phyloP scores from a whole-genome alignment of 2,888 invertebrate species.

The Pristionchus arcanus region DNA sequence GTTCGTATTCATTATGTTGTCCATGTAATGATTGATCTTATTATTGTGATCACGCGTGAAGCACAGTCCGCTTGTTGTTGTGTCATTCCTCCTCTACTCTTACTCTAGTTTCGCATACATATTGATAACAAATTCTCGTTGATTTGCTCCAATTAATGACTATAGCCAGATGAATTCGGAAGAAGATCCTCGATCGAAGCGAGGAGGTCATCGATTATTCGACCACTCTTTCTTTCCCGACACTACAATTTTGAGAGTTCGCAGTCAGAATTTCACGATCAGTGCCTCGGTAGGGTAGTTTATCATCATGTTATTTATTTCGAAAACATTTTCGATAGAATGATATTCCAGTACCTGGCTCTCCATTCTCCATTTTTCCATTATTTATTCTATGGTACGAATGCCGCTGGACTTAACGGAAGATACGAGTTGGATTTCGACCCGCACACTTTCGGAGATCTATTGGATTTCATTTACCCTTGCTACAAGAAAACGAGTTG shows the following conservation, averaged over 20 bases:
- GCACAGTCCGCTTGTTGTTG: no score
- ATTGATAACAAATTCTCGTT: no score
- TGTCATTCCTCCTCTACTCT: no score
- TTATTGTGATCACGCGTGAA: no score
- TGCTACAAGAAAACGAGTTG: constrained; percentile 5
- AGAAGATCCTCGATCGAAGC: constrained; percentile 12
- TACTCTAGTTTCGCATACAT: no score
- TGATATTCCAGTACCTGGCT: constrained; percentile 11
- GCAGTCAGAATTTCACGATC: not conserved
- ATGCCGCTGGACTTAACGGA: not conserved
- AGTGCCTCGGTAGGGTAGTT: not conserved
- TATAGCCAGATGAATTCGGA: not conserved
- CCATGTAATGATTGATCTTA: no score
- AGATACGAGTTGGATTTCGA: not conserved
- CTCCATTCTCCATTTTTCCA: constrained; percentile 8
- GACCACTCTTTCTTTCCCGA: constrained; percentile 19
- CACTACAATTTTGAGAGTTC: not conserved
- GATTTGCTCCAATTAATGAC: not conserved
- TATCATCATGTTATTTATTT: no score
- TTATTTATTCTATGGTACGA: not conserved
- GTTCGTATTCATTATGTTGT: no score
- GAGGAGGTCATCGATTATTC: not conserved
- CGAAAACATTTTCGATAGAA: no score
- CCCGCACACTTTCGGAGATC: not conserved
- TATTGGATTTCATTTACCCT: not conserved